A percentile compares a stretch with the other conserved stretches of the same genome.
phyloP scores from a whole-genome alignment of 2,888 invertebrate genomes.

The Crepidodera aurea region DNA sequence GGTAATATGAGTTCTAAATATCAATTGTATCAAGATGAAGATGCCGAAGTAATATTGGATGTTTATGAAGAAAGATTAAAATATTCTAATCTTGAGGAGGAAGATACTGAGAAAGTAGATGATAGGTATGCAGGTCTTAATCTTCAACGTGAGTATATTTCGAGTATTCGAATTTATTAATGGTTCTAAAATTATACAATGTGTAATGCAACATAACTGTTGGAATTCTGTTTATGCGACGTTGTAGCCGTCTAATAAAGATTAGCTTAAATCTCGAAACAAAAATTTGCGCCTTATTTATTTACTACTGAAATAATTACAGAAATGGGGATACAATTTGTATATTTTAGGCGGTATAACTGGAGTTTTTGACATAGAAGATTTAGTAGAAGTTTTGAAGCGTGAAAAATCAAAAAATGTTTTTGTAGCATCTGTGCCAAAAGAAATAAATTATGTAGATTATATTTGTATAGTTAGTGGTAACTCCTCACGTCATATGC shows the following conservation, averaged over 20 bases:
- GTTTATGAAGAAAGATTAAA: constrained; percentile 71
- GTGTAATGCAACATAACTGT: too few species aligned
- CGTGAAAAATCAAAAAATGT: constrained; percentile 82
- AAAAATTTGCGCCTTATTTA: too few species aligned
- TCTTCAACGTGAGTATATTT: constrained; percentile 3
- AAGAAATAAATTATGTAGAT: constrained; percentile 80
- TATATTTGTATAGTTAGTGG: constrained; percentile 84
- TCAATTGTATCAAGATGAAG: constrained; percentile 75
- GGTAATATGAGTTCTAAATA: constrained; percentile 64
- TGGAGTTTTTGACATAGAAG: constrained; percentile 90
- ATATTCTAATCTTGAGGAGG: constrained; percentile 50
- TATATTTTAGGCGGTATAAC: constrained; percentile 78
- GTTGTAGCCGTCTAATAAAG: too few species aligned
- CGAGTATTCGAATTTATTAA: background rate
- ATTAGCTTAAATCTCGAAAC: too few species aligned
- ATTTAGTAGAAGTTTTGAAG: constrained; percentile 78
- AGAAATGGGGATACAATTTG: too few species aligned
- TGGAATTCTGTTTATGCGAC: too few species aligned
- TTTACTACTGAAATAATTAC: too few species aligned
- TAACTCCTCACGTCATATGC: constrained; percentile 77
- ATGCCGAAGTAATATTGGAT: constrained; percentile 75
- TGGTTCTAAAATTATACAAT: too few species aligned
- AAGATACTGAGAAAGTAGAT: constrained; percentile 51
- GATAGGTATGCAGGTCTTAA: constrained; percentile 71
- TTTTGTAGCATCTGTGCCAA: constrained; percentile 81